These are phyloP conservation scores for Branchellion lobata DNA, from an alignment of 2,888 invertebrate genomes.

Conservation along the genomic window DNA sequence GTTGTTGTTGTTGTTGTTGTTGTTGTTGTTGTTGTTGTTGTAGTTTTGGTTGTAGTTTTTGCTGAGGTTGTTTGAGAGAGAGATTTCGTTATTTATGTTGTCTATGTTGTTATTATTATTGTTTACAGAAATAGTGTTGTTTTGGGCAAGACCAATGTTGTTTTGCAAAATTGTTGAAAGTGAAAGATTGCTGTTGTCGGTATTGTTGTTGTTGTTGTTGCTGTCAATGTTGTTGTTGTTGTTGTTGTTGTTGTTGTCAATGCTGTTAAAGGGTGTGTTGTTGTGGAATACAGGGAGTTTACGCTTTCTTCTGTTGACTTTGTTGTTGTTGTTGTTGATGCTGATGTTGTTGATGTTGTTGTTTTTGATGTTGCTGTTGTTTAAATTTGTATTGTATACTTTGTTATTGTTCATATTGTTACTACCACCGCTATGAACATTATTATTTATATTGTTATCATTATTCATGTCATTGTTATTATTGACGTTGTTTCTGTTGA, in stretches of 20 bases:
- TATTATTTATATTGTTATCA: background rate
- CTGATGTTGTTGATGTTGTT: background rate
- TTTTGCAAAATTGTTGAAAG: background rate
- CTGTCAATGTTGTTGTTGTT: conserved; percentile 19
- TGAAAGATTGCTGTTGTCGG: background rate
- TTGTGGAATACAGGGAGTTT: background rate
- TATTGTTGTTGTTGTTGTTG: background rate
- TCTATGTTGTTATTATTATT: background rate
- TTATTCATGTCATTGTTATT: background rate
- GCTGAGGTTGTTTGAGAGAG: background rate
- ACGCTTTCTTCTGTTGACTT: background rate
- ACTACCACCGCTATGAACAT: background rate
- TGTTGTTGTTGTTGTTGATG: background rate
- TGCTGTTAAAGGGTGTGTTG: background rate
- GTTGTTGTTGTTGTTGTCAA: background rate
- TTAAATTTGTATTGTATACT: background rate
- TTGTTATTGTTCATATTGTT: background rate
- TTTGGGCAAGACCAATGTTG: background rate
- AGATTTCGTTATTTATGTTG: background rate
- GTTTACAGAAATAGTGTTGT: background rate
- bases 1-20: background rate
- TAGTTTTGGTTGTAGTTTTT: background rate
- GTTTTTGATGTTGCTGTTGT: background rate
- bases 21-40: background rate
- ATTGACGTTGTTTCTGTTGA: background rate